Percentiles rank a stretch among this genome's conserved stretches.
Conservation (phyloP, 37 sponge, comb jelly and placozoan genomes). For the Eunapius fragilis region DNA sequence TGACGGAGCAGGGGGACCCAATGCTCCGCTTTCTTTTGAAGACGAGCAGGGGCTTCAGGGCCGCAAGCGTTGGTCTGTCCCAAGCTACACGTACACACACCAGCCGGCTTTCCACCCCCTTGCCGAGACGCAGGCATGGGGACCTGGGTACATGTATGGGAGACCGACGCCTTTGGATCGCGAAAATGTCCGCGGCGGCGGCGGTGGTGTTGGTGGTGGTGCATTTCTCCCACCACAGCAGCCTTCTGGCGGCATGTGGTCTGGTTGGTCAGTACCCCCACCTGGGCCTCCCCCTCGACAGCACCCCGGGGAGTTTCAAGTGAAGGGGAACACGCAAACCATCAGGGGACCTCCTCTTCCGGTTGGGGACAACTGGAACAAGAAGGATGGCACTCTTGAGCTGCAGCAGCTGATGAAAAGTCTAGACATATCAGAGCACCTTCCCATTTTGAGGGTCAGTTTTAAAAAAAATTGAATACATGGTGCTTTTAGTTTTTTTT, state of each 20-base stretch:
- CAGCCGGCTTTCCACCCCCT: slow-evolving; percentile 3
- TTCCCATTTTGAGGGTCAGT: slow-evolving; percentile 45
- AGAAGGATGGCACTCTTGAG: background rate
- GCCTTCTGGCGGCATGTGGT: background rate
- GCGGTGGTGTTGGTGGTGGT: too few relatives aligned
- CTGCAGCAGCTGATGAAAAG: slow-evolving; percentile 58
- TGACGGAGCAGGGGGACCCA: too few relatives aligned
- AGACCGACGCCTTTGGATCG: background rate
- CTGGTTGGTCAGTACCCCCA: background rate
- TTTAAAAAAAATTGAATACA: too few relatives aligned
- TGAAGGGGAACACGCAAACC: too few relatives aligned
- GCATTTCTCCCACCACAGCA: background rate
- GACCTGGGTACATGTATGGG: background rate
- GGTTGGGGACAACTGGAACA: background rate
- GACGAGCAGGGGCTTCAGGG: background rate
- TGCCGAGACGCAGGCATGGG: background rate
- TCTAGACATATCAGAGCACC: slow-evolving; percentile 60
- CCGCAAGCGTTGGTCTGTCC: slow-evolving; percentile 47
- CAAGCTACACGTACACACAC: background rate
- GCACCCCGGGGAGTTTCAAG: too few relatives aligned
- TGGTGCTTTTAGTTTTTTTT: too few relatives aligned
- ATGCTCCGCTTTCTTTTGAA: too few relatives aligned
- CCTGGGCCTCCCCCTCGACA: slow-evolving; percentile 2
- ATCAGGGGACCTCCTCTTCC: too few relatives aligned
- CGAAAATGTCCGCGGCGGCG: background rate